Evolutionary conservation across 2,888 invertebrate species (phyloP), one percentile per base, ranked within the genome.

Genomic region (Oeneis ivallda): DNA sequence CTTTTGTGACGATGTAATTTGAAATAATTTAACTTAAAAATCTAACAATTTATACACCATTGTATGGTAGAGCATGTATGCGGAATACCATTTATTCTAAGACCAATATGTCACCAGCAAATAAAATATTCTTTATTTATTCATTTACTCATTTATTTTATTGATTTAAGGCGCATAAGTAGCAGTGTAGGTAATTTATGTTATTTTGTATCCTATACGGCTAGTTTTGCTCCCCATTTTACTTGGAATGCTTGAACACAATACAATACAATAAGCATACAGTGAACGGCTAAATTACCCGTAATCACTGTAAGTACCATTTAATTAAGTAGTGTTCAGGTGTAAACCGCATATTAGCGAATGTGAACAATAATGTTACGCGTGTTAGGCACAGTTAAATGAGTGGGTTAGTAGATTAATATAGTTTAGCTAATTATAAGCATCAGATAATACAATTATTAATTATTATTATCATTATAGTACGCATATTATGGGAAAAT

Each of bases 291-390:
- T 17, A 19, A 60, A 39, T 60, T 19, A 19, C 39, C 37, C 13
- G 39, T 60, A 60, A 50, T 50, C 49, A 49, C 47, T 17, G 60
- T 60, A 60, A 60, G 49, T 50, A 17, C 49, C 49, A 15, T 60
- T 60, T 60, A 60, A 60, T 60, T 60, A 39, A 50, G 60, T 60
- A 50, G 37, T 60, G 49, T 60, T 49, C 49, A 60, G 50, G 60
- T 49, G 60, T 60, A 50, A 60, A 50, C 60, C 60, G 60, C 60
- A 50, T 19, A 60, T 49, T 60, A 60, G 39, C 39, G 34, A n/a
- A 60, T 39, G 49, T 19, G 34, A 49, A 39, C 60, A 60, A 50
- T 60, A 50, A 60, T 60, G 60, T 60, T 34, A 58, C 47, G 47
- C 47, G 47, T 58, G 58, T 58, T 58, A 58, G 34, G 47, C 47